phyloP scores from a whole-genome alignment of 2,797 vertebrate species.

The Vireo griseus region DNA sequence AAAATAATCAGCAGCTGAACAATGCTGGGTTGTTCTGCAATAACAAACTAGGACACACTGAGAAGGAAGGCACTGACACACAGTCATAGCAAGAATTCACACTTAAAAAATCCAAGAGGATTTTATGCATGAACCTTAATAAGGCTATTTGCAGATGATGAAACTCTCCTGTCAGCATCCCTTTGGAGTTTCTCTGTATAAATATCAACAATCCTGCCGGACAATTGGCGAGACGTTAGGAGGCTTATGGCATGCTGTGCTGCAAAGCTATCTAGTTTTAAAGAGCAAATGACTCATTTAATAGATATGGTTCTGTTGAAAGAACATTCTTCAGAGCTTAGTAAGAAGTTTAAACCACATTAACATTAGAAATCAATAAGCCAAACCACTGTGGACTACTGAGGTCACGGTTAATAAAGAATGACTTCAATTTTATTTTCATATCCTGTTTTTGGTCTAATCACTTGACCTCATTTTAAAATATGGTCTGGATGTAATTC shows the following conservation, averaged over 20 bases:
- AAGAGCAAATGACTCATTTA: constrained; percentile 56
- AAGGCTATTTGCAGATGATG: constrained; percentile 27
- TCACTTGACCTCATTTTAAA: constrained; percentile 47
- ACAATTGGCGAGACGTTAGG: background rate
- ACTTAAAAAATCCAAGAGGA: background rate
- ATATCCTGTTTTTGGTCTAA: constrained; percentile 26
- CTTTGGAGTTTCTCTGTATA: constrained; percentile 10
- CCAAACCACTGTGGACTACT: constrained; percentile 34
- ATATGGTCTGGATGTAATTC: constrained; percentile 29
- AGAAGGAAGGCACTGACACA: background rate
- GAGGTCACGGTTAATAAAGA: constrained; percentile 53
- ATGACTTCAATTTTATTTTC: constrained; percentile 44
- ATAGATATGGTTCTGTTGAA: constrained; percentile 53
- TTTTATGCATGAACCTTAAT: constrained; percentile 34
- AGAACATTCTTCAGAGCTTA: constrained; percentile 50
- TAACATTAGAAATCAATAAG: constrained; percentile 58
- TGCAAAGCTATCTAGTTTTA: constrained; percentile 16
- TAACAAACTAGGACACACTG: background rate
- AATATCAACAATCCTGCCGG: constrained; percentile 43
- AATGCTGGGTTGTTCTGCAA: background rate
- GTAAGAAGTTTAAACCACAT: constrained; percentile 50
- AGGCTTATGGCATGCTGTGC: constrained; percentile 38
- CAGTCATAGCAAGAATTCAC: background rate
- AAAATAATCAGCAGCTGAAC: background rate
- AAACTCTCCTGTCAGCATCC: constrained; percentile 24